Evolutionary conservation across 2,797 vertebrate species (phyloP), one percentile per base, ranked within the genome.

Genomic region (Pangasius mekongensis): DNA sequence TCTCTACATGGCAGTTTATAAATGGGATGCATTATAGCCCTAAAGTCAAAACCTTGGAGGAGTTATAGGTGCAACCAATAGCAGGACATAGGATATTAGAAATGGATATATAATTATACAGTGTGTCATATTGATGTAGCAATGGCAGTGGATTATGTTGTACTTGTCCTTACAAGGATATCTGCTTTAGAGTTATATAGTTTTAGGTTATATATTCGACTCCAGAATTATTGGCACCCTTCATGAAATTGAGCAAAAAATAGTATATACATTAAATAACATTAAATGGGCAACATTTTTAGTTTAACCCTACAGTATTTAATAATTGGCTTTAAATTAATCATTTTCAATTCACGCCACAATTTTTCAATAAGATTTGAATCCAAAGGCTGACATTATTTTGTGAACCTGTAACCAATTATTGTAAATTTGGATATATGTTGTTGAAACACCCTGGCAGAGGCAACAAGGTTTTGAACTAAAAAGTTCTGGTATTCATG

Each of bases 1-100:
- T 58, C 77, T 60, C 83, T 71, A 43, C 67, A 84, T 20, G 20
- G 60, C 33, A 56, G 16, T 67, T 69, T 74, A 18, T 76, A 88
- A 83, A 54, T 30, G 11, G 47, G 58, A 58, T 27, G 71, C 33
- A 20, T 54, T 88, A 77, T 30, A 66, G 47, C 47, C 16, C 7
- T 58, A 67, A 43, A 71, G 64, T 58, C 49, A 77, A n/a, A 64
- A 11, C 39, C 5, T 30, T 62, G 60, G 36, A 58, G 39, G 20
- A 52, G 60, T 56, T 36, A 54, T 16, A 64, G 30, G 81, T n/a
- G 7, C 58, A 64, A 39, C 54, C 71, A 56, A 30, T 24, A 60
- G 36, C 78, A 27, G 22, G 49, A 67, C 64, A n/a, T 18, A 74
- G 47, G 4, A 43, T 74, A 77, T 71, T 67, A 33, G 66, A 67